These are phyloP conservation scores for Alca torda DNA, from an alignment of 2,797 vertebrate species.

Conservation along the genomic window DNA sequence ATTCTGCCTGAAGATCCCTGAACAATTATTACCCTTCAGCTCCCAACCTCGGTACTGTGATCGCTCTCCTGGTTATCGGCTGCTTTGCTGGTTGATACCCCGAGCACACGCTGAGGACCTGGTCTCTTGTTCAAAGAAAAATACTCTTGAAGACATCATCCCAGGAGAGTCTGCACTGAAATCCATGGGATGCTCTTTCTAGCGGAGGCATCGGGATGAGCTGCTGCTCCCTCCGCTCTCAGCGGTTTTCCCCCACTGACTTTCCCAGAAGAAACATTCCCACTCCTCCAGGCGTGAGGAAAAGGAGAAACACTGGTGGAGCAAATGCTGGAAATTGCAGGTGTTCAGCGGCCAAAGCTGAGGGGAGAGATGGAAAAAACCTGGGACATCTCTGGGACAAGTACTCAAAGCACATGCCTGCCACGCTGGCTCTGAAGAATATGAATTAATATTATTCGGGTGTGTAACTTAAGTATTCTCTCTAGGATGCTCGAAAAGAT, in stretches of 20 bases:
- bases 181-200: background rate
- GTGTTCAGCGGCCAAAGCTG: background rate
- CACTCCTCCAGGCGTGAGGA: background rate
- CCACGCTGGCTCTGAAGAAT: background rate
- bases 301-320: background rate
- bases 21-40: background rate
- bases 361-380: background rate
- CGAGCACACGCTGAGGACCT: background rate
- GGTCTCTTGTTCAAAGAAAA: background rate
- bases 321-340: background rate
- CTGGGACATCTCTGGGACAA: background rate
- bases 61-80: background rate
- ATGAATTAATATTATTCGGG: background rate
- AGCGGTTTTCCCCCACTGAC: fast-evolving
- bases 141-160: background rate
- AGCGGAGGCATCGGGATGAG: background rate
- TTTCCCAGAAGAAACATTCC: background rate
- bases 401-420: background rate
- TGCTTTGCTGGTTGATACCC: background rate
- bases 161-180: background rate
- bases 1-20: background rate
- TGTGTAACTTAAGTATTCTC: background rate
- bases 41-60: background rate
- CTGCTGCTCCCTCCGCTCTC: background rate
- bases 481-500: background rate